phyloP scores from a whole-genome alignment of 1,140 invertebrate genomes.

The Sinella curviseta region DNA sequence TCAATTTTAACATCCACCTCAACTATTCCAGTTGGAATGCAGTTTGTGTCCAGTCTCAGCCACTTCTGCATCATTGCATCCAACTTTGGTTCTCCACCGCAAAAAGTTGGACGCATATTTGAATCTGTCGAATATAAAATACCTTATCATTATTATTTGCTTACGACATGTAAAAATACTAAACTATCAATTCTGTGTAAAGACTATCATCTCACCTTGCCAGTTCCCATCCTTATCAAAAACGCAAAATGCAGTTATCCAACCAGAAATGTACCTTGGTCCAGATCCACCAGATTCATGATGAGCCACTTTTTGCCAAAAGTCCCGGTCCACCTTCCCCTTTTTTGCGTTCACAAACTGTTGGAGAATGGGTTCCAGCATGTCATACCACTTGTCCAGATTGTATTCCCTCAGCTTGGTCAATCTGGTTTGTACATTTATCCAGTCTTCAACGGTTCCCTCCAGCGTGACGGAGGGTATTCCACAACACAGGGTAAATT shows the following conservation, averaged over 20 bases:
- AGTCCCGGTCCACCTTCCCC: neutral
- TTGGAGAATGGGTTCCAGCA: too few species aligned
- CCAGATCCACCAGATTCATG: too few species aligned
- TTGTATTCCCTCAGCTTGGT: neutral
- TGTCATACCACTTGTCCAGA: neutral
- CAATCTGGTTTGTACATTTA: neutral
- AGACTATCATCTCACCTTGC: neutral
- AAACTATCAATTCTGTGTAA: neutral
- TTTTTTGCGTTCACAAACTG: neutral
- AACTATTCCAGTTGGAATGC: neutral
- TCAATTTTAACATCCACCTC: too few species aligned
- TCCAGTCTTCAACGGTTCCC: neutral
- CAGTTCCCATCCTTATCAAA: too few species aligned
- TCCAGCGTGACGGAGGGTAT: neutral
- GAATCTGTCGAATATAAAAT: too few species aligned
- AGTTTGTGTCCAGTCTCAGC: neutral
- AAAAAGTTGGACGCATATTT: neutral
- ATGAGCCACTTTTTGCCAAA: neutral
- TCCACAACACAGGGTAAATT: too few species aligned
- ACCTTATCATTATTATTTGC: neutral
- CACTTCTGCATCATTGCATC: neutral
- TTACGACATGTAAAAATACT: neutral
- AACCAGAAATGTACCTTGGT: neutral
- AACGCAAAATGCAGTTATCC: neutral
- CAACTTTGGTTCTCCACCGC: neutral